Evolutionary conservation across 2,113 vertebrate genomes (phyloP), one percentile per base, ranked within the genome.

Genomic region (Rana temporaria): DNA sequence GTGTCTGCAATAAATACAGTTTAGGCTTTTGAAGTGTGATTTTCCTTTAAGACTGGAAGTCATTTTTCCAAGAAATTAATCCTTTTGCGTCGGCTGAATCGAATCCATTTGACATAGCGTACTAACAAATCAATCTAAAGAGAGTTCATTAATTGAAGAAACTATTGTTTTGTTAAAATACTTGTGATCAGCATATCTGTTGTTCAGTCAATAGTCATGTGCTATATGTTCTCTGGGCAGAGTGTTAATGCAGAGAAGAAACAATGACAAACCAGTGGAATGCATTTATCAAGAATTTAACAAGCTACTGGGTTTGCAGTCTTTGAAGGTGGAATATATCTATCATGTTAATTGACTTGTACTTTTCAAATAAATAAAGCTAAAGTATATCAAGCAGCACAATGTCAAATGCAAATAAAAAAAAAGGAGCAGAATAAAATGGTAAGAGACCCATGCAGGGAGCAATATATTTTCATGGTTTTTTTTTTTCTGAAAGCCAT

Each of bases 111-210:
- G 34, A 63, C 34, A 63, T 34, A 64, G 42, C 26, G 30, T 53
- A 53, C 42, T 67, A 78, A 78, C 7, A 30, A 55, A 78, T 78
- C 63, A 67, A 78, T 78, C 42, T 53, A 11, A 16, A 34, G 52
- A 67, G 26, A 56, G 42, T 56, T 20, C 6, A 78, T 78, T 78
- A 66, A 78, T 67, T 34, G 63, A 66, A 78, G 42, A 78, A 66
- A 67, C 42, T 15, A 78, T 78, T 78, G 63, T 78, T 62, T 67
- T 56, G 76, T 66, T 64, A 56, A 67, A 67, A 78, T 26, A 67
- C 56, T 32, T 65, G 76, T 55, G 76, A 78, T 78, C 76, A 66
- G 76, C 76, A 78, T 55, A 78, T 67, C 48, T 78, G 42, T 18
- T 52, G 19, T 52, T 17, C 42, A 42, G 34, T 78, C 62, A 4